These are phyloP conservation scores for Apoda limacodes DNA, from an alignment of 2,888 invertebrate species.

Conservation along the genomic window DNA sequence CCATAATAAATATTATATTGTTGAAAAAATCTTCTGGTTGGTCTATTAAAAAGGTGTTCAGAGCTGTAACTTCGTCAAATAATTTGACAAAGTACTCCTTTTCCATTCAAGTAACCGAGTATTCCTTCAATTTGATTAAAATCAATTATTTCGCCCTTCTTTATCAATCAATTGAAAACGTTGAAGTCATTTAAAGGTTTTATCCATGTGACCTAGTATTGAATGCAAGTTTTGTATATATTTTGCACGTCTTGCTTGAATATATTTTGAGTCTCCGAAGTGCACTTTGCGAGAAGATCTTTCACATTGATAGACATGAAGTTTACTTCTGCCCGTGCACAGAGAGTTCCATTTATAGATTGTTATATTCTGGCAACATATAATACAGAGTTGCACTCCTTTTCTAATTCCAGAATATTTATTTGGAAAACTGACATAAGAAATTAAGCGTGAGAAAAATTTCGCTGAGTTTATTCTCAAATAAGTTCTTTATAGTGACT, in stretches of 20 bases:
- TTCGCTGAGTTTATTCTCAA: too few species aligned
- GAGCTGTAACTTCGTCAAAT: neutral
- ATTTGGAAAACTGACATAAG: too few species aligned
- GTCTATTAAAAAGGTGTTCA: neutral
- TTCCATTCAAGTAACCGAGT: neutral
- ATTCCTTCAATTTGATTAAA: neutral
- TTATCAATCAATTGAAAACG: constrained; percentile 2
- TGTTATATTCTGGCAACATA: too few species aligned
- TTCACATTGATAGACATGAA: neutral
- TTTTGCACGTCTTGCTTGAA: constrained; percentile 1
- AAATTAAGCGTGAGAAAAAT: too few species aligned
- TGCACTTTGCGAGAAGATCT: neutral
- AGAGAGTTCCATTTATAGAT: too few species aligned
- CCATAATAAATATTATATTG: constrained; percentile 16
- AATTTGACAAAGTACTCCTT: constrained; percentile 2
- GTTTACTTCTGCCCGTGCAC: too few species aligned
- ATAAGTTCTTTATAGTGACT: too few species aligned
- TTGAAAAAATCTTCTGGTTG: too few species aligned
- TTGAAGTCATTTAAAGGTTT: constrained; percentile 3
- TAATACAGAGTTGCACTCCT: too few species aligned
- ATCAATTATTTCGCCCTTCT: constrained; percentile 2
- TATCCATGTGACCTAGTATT: constrained; percentile 2
- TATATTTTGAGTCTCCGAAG: neutral
- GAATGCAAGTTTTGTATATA: constrained; percentile 3
- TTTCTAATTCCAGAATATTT: too few species aligned